Percentiles rank a stretch among this genome's conserved stretches.
These are phyloP conservation scores for Morpho deidamia DNA, from an alignment of 2,888 invertebrate genomes.

Conservation along the genomic window DNA sequence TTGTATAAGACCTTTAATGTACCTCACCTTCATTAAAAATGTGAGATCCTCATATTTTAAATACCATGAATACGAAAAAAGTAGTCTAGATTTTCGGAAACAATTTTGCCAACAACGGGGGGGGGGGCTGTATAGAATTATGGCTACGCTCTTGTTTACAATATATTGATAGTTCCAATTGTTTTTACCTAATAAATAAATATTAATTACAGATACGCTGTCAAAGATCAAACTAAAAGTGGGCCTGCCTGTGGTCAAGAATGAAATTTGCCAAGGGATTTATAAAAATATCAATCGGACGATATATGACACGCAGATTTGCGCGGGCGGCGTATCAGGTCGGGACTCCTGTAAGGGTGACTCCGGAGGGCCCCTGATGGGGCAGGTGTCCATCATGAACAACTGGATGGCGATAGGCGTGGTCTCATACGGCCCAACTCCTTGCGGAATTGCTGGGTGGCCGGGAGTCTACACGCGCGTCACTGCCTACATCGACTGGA, in stretches of 20 bases:
- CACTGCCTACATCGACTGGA: background rate
- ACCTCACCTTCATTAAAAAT: no score
- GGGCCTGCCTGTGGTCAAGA: slow-evolving; percentile 52
- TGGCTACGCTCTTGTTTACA: no score
- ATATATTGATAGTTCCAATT: no score
- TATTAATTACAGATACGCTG: slow-evolving; percentile 46
- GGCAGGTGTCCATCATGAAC: slow-evolving; percentile 37
- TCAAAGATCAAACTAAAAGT: slow-evolving; percentile 78
- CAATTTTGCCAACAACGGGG: no score
- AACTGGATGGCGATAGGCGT: slow-evolving; percentile 80
- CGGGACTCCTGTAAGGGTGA: slow-evolving; percentile 83
- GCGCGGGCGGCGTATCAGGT: slow-evolving; percentile 79
- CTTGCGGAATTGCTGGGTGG: slow-evolving; percentile 54
- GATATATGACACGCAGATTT: slow-evolving; percentile 76
- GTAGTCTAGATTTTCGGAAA: no score
- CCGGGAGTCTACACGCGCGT: slow-evolving; percentile 41
- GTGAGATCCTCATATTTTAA: no score
- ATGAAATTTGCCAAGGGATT: slow-evolving; percentile 63
- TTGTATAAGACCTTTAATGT: no score
- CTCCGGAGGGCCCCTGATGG: slow-evolving; percentile 82
- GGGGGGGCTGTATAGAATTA: no score
- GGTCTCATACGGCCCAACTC: slow-evolving; percentile 71
- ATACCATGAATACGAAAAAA: no score
- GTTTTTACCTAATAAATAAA: background rate
- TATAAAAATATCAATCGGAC: slow-evolving; percentile 69